Base-by-base conservation (phyloP, 1,140 invertebrate species). In the Nixonia krombeini region DNA sequence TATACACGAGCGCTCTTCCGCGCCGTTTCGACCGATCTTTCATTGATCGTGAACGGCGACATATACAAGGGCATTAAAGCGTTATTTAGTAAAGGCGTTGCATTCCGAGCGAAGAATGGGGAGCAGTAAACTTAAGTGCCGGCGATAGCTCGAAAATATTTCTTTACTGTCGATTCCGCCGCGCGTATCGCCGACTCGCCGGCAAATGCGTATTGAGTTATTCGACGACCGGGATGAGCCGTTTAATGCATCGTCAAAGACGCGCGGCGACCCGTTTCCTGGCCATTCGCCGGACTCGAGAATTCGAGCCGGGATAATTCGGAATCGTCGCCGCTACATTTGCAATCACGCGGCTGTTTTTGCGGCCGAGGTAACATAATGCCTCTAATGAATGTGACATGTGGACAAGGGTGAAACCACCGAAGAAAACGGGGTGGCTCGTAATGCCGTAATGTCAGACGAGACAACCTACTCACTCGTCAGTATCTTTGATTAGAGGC, bases 401-500 rank as follows among this genome's bases (percentile, higher is more conserved):
- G 74, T 70, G 59, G 64, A 70, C 58, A 73, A 68, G 74, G 70
- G 69, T 70, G 58, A 64, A 50, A 70, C 47, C 46, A 50, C 31
- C 33, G 51, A 66, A 73, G 61, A 55, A 61, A 74, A 64, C 61
- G 72, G 51, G 76, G 69, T 57, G 52, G 46, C 38, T 63, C 61
- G 79, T 81, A 81, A 82, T 83, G 65, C 66, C 67, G 78, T 82
- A 81, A 82, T 83, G 74, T 66, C 71, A 70, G 74, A 71, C 76
- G 71, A 80, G 72, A 75, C 62, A 70, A 63, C 69, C 59, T 61
- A 25, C 55, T 6, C 13, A 10, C 57, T 83, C 79, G 62, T 84
- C 81, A 81, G 78, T 79, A 79, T 79, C 79, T 83, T 81, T 83
- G 82, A 85, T 85, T 83, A 85, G 76, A 85, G 82, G 74, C 75